Conservation (phyloP, 2,797 vertebrate species). For the Megaceryle alcyon region DNA sequence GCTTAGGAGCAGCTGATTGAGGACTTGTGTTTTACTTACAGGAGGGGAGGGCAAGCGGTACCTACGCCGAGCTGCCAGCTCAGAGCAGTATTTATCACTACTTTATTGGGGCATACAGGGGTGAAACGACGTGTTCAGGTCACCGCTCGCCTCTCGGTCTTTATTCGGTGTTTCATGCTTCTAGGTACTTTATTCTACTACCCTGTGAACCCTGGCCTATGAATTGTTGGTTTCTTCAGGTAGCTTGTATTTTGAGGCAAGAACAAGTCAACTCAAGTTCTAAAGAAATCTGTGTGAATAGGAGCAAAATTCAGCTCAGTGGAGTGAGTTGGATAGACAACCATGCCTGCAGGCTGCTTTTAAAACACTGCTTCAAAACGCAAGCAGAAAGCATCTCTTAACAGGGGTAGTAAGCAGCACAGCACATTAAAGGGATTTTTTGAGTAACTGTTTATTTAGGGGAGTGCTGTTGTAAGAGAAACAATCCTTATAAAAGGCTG, state of each 20-base stretch:
- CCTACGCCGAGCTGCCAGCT: background rate
- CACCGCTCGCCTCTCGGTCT: background rate
- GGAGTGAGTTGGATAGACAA: accelerated
- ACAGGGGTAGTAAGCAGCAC: background rate
- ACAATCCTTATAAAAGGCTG: too few species aligned
- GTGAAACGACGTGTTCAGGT: accelerated
- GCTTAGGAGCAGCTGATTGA: background rate
- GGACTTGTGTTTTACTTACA: accelerated
- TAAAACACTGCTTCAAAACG: background rate
- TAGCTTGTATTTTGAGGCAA: background rate
- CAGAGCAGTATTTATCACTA: background rate
- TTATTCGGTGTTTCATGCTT: background rate
- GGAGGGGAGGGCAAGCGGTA: background rate
- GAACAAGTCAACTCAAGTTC: accelerated
- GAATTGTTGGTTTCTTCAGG: background rate
- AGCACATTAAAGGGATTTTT: background rate
- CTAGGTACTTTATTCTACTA: background rate
- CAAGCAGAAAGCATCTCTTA: background rate
- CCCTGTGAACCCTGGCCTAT: background rate
- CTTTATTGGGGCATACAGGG: background rate
- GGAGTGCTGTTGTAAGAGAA: background rate
- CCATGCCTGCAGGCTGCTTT: too few species aligned
- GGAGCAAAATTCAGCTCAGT: background rate
- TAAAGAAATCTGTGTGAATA: background rate
- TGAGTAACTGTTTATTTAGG: background rate